Base-by-base conservation (phyloP, 2,113 vertebrate genomes). In the Corythornis vintsioides region DNA sequence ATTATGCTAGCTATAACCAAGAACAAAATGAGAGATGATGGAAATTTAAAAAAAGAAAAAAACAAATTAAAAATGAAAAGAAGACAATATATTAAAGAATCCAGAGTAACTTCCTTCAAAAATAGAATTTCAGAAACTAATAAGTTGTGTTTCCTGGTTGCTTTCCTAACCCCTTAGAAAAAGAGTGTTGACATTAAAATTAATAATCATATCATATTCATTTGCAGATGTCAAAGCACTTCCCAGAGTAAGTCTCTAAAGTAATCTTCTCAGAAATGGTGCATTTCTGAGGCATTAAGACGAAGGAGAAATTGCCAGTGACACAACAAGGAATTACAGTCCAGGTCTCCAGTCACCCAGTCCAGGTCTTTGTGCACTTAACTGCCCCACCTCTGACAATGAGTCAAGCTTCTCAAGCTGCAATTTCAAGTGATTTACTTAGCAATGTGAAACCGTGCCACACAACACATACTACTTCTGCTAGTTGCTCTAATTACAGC, bases 381-480 rank as follows among this genome's bases (percentile, higher is more conserved):
- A 70, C 31, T 26, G 28, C 13, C 42, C 47, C 75, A 61, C 42
- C 40, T 63, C 57, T 69, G 50, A 79, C 43, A 91, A 89, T 63
- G 33, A 72, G 35, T 48, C 20, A 25, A 52, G 59, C 83, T 80
- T 57, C 75, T 59, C 18, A 42, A 77, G 28, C 17, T 91, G 70
- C 57, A 76, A 19, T 72, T 95, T 84, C 70, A 42, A 88, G 82
- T 55, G 31, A 56, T 96, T 89, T 94, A 81, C n/a, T 90, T 70
- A 52, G 87, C 40, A 33, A 43, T 9, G 60, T 73, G 82, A 80
- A 89, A 77, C 42, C 45, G 5, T 3, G 17, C 25, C 64, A n/a
- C 75, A 63, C 71, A 42, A 19, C 70, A 57, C 8, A 35, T 29
- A 43, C 11, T 56, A 48, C 45, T 35, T 86, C 61, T 83, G 59